Evolutionary conservation across 2,113 vertebrate species (phyloP).

Genomic region (Chunga burmeisteri): DNA sequence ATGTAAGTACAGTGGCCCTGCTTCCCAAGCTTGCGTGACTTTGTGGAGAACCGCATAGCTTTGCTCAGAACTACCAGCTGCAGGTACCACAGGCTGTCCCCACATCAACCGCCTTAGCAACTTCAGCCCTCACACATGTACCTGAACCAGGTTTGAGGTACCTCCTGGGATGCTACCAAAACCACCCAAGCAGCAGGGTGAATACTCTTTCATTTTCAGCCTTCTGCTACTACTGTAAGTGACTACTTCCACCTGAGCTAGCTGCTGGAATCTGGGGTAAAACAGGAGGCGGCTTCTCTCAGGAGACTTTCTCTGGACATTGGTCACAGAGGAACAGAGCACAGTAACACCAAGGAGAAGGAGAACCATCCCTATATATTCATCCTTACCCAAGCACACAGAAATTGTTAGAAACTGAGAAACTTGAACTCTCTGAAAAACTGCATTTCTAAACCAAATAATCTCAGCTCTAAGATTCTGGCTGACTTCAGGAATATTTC

Average conservation of each 20-base stretch:
- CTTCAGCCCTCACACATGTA: neutral
- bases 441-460: neutral
- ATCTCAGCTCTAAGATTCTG: neutral
- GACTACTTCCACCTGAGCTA: neutral
- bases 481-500: neutral
- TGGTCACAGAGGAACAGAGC: neutral
- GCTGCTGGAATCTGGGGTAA: neutral
- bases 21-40: rapidly evolving
- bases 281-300: neutral
- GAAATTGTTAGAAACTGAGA: neutral
- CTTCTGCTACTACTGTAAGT: neutral
- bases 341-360: neutral
- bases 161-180: neutral
- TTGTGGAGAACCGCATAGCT: neutral
- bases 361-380: neutral
- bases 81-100: neutral
- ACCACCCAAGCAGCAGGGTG: neutral
- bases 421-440: neutral
- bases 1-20: neutral
- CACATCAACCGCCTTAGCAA: neutral
- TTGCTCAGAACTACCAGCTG: neutral
- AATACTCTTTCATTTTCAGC: neutral
- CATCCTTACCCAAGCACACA: neutral
- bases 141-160: neutral
- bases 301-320: neutral